phyloP scores from a whole-genome alignment of 2,888 invertebrate genomes.

The Bhutanitis thaidina region DNA sequence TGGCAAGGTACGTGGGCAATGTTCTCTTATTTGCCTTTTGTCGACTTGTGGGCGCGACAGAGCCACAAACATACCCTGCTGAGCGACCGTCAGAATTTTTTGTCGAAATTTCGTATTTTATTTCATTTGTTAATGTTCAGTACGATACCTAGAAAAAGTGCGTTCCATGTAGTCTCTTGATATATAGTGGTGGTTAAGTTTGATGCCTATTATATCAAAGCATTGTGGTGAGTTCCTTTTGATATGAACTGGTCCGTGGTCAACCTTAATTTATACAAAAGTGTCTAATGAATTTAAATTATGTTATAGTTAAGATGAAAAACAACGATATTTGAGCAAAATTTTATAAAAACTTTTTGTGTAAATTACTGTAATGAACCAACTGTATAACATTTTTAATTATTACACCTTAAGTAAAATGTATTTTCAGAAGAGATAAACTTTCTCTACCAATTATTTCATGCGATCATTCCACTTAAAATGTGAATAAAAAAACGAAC shows the following conservation, averaged over 20 bases:
- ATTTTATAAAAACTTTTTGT: too few species aligned
- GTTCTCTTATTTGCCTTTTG: slow-evolving; percentile 79
- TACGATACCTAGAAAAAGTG: slow-evolving; percentile 45
- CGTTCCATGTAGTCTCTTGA: slow-evolving; percentile 46
- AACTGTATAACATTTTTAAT: too few species aligned
- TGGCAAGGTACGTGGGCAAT: slow-evolving; percentile 46
- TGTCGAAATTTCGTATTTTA: slow-evolving; percentile 69
- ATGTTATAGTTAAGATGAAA: too few species aligned
- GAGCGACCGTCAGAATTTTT: slow-evolving; percentile 67
- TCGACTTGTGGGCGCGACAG: slow-evolving; percentile 76
- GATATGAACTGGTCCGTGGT: slow-evolving; percentile 31
- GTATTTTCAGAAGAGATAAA: too few species aligned
- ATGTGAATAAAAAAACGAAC: too few species aligned
- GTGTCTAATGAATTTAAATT: neutral
- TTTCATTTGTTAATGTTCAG: slow-evolving; percentile 64
- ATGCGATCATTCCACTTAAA: too few species aligned
- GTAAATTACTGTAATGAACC: too few species aligned
- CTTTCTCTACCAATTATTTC: too few species aligned
- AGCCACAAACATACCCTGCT: slow-evolving; percentile 76
- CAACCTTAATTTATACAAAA: slow-evolving; percentile 21
- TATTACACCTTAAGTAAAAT: too few species aligned
- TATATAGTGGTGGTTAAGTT: slow-evolving; percentile 61
- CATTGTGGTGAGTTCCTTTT: slow-evolving; percentile 48
- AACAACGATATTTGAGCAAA: too few species aligned
- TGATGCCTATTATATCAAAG: slow-evolving; percentile 48